Evolutionary conservation across 2,888 invertebrate genomes (phyloP), one percentile per base, ranked within the genome.

Genomic region (Melipona beecheii): DNA sequence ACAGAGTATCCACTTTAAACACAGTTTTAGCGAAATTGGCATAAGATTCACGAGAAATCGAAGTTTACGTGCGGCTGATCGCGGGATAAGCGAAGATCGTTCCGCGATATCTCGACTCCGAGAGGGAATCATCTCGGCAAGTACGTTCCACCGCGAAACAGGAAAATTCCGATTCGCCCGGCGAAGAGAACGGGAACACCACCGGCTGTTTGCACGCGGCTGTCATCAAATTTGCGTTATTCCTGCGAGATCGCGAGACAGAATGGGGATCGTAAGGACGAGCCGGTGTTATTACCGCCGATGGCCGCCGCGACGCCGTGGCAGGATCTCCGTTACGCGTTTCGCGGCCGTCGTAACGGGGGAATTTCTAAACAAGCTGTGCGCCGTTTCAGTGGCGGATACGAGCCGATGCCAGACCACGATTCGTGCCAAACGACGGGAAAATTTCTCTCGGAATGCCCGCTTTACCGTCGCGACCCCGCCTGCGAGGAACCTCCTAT

Each of bases 161-260:
- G 43, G 27, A 62, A 72, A 52, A 56, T 79, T 75, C 19, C 75
- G 71, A 75, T 83, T 68, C 15, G 54, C 15, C 36, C 36, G 64
- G 54, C 36, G 9, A 43, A 9, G 9, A 43, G 77, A 77, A 78
- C 77, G 71, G 43, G 65, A 78, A 84, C 72, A 31, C 82, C 70
- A 4, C 6, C 6, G 13, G 74, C 71, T 68, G 84, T 84, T 84
- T 84, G 84, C 83, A 83, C 78, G 68, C 65, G 9, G 62, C 56
- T 83, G 75, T 83, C 83, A 17, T 84, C 64, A 83, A 83, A 81
- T 83, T 84, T 84, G 60, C 78, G 83, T 84, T 77, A 78, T 78
- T 78, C 78, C 68, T 78, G 21, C n/a, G 74, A 9, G 71, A 52
- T 69, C 75, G 69, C 62, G 69, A 49, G 68, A n/a, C 68, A 50